Conservation (phyloP, 2,113 vertebrate species). For the Uropsilus gracilis region DNA sequence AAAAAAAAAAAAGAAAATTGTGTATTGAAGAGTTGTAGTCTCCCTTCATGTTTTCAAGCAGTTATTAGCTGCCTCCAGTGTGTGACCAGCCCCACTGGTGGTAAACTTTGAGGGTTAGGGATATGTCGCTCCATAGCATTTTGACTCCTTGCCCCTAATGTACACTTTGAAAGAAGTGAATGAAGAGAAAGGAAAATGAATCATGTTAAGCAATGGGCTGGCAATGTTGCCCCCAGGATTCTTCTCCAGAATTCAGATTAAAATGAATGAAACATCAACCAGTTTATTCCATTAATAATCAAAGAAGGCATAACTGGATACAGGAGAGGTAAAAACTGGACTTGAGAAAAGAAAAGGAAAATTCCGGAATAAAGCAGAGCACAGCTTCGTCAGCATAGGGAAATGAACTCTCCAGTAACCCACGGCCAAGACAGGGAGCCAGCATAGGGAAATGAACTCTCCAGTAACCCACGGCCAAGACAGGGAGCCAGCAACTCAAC, state of each 20-base stretch:
- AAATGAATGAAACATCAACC: not conserved
- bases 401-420: not conserved
- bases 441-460: not conserved
- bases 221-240: not conserved
- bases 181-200: not conserved
- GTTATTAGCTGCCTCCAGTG: not conserved
- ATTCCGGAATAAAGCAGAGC: not conserved
- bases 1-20: too few species aligned
- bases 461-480: not conserved
- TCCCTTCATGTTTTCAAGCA: not conserved
- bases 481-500: not conserved
- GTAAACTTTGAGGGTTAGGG: not conserved
- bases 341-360: not conserved
- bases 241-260: not conserved
- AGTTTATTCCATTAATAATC: not conserved
- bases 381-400: not conserved
- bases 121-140: not conserved
- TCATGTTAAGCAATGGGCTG: not conserved
- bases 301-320: not conserved
- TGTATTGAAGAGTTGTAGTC: not conserved
- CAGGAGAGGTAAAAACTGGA: not conserved
- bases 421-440: not conserved
- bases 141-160: not conserved
- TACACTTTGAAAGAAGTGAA: not conserved
- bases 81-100: not conserved